Base-by-base conservation (phyloP, 2,888 invertebrate genomes). In the Agrotis ipsilon region DNA sequence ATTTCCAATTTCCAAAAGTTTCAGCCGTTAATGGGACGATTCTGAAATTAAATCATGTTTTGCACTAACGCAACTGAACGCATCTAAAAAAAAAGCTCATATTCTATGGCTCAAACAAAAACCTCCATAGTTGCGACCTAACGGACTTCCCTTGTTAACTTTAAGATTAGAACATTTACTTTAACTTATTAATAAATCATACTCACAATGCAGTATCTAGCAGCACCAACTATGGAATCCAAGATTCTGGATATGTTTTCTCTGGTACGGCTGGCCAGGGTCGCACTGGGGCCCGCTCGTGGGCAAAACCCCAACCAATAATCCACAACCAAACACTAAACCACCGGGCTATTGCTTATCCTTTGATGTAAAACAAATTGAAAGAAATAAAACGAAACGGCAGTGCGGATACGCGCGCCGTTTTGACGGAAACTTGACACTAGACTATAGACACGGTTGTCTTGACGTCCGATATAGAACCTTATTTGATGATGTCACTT, bases 191-290 rank as follows among this genome's bases (percentile, higher is more conserved):
- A 68, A 59, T 61, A 46, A 48, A 48, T 14, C 24, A 87, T 92
- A 96, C 96, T 96, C 86, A 96, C 96, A 94, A 96, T 94, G 91
- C 96, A 96, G 87, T 95, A 95, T 94, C 96, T 93, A 80, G 96
- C 96, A 88, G 95, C 96, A 90, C 93, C 94, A 84, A 96, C 94
- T 90, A 96, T 95, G 89, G 96, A 94, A 90, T 96, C 94, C 92
- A 96, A 94, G 86, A 96, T 96, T 88, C 96, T 95, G 91, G 96
- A 93, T 92, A 96, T 92, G 90, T 91, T 96, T 86, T 95, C 93
- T 81, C 94, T 90, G 79, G 92, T 91, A 81, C 94, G 95, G 92
- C 95, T 95, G 88, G 96, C 96, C 96, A 96, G 93, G 90, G 93
- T 95, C 90, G 90, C 87, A 87, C 88, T 83, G 87, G 87, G 89